Evolutionary conservation across 2,888 invertebrate genomes (phyloP), one percentile per base, ranked within the genome.

Genomic region (Eristalis tenax): DNA sequence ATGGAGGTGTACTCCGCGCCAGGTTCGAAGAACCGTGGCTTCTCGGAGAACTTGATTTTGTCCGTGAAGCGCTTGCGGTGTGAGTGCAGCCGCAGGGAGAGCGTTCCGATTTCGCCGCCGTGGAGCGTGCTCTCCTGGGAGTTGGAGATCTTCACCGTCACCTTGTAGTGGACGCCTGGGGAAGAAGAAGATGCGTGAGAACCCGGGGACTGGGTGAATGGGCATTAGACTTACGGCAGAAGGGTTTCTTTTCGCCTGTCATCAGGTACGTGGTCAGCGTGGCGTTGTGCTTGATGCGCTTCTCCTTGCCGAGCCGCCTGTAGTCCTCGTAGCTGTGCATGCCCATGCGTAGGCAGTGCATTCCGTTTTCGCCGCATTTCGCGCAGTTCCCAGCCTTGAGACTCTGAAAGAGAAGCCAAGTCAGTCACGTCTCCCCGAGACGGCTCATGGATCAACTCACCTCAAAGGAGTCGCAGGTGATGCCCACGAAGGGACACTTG

Each of bases 401-500:
- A 64, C 95, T 94, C 95, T 96, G 92, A 1, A 92, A 93, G 18
- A 18, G 18, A 8, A 18, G 18, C 2, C 4, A 2, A n/a, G 50
- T 50, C 18, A 50, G 50, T 18, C 50, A 18, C n/a, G 1, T 6
- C 18, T 0, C 8, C 8, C 8, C 18, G 50, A 50, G 50, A 18
- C 8, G 18, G 18, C 2, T 0, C 18, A 11, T 6, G 1, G 32
- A 8, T 23, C 0, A 56, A 89, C 93, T 93, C 89, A 96, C 96
- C 91, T 97, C 96, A 93, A 95, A 97, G 23, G 96, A 96, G 18
- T 95, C 94, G 91, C 98, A 98, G 76, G 96, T 95, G 76, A 97
- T 96, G 0, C 96, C 96, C 90, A 95, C 93, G 91, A 96, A 98
- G 0, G 96, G 95, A 90, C 98, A 98, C 15, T 94, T 92, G 0